Base-by-base conservation (phyloP, 2,888 invertebrate genomes). In the Lycaena phlaeas region DNA sequence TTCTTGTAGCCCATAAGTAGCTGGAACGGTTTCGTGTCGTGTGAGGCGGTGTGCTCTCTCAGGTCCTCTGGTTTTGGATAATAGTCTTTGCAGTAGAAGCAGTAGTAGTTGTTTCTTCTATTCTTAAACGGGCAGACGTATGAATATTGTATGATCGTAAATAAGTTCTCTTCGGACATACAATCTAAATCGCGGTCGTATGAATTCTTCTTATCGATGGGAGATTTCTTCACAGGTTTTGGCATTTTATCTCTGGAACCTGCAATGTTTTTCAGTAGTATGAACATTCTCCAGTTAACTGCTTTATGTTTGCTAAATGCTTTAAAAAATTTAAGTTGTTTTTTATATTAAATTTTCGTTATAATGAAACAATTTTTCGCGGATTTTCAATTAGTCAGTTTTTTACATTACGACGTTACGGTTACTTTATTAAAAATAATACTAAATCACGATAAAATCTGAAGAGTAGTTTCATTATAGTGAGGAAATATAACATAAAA, bases 51-150 rank as follows among this genome's bases (percentile, higher is more conserved):
- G 17, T 84, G 82, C n/a, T 77, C 77, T 14, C 82, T 51, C 2
- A 84, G 44, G 25, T 79, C 78, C 43, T 82, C 79, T 0, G 82
- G 81, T 36, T 82, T 81, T 0, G 81, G 73, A 30, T 73, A 84
- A 14, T 79, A 78, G 25, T 81, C 79, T 27, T 79, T 79, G 44
- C 82, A 84, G 42, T 84, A 84, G 50, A 79, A 84, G 37, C 82
- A 84, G 39, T 81, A 81, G 38, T 81, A 81, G 36, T 81, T 82
- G 18, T 81, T 84, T 2, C 79, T 43, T 42, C 82, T 48, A 44
- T 81, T 82, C 36, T 81, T 79, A 51, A 84, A 84, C 0, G 82
- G 82, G 10, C 77, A 77, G 0, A 79, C 81, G 29, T 72, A 82
- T 0, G 82, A 84, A 34, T 78, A 72, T 14, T 81, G 78, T 15